Base-by-base conservation (phyloP, 2,797 vertebrate species). In the Euthynnus affinis region DNA sequence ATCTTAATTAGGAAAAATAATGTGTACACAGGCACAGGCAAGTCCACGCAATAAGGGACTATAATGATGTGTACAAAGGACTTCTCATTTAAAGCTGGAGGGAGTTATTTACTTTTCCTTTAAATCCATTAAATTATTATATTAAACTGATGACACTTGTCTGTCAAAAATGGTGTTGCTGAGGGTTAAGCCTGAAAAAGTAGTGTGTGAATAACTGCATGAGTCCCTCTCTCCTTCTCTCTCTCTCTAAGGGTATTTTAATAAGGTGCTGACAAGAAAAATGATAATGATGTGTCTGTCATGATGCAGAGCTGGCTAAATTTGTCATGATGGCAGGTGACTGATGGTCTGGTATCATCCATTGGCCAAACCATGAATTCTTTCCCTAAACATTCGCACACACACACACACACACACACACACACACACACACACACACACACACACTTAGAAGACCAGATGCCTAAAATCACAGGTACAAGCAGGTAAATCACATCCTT, bases 261-360 rank as follows among this genome's bases (percentile, higher is more conserved):
- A 92, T 88, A 91, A 93, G 88, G 85, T 91, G 89, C 89, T 88
- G 91, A 93, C 87, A 92, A 94, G 94, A 95, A 92, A 94, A 94
- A 95, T 94, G 92, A 94, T 93, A 94, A 95, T 94, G 93, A 92
- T 89, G 85, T 87, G 88, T 89, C 80, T 89, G 92, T 92, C 91
- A 90, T 85, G 88, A 93, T 90, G 89, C 84, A 74, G 86, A 88
- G 84, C 86, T 74, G 25, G 71, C 70, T 74, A 72, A 82, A 93
- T 94, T 90, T 92, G 88, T 94, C 91, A 94, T 60, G 64, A 82
- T 91, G 92, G 87, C 81, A 88, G 88, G 77, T 93, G 93, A 94
- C 87, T 88, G 92, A 93, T 94, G 90, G 83, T 80, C 69, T 84
- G 59, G 84, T 86, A 89, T 89, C 82, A 87, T 80, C 83, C 81